Percentiles rank a stretch among this genome's conserved stretches.
Evolutionary conservation across 2,888 invertebrate genomes (phyloP).

Genomic region (Pachydiplax longipennis): DNA sequence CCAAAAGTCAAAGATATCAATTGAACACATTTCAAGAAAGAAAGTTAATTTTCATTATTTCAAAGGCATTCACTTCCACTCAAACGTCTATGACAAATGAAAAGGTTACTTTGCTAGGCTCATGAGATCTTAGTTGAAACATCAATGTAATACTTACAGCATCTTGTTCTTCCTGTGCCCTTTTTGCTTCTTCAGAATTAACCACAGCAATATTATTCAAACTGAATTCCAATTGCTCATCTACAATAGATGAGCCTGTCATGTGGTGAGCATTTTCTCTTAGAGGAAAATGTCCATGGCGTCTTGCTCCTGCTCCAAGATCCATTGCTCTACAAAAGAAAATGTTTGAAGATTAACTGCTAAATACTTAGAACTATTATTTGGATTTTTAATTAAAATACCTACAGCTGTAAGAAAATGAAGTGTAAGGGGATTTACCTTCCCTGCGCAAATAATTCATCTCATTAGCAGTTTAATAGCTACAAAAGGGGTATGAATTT

Average conservation of each 20-base stretch:
- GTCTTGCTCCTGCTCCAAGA: background rate
- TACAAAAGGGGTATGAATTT: too few species aligned
- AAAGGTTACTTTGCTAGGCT: too few species aligned
- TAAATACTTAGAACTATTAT: background rate
- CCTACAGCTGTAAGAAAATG: too few species aligned
- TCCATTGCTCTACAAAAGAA: background rate
- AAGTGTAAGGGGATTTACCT: too few species aligned
- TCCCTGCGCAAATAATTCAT: too few species aligned
- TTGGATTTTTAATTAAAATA: too few species aligned
- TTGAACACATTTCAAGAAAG: too few species aligned
- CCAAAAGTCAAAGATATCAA: too few species aligned
- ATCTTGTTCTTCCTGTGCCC: slow-evolving; percentile 76
- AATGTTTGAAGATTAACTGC: background rate
- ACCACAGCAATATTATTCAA: slow-evolving; percentile 57
- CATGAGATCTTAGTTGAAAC: background rate
- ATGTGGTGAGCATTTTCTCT: slow-evolving; percentile 14
- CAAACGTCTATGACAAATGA: too few species aligned
- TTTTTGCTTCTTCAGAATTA: slow-evolving; percentile 65
- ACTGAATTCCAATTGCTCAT: slow-evolving; percentile 60
- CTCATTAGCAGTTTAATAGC: too few species aligned
- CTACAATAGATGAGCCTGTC: slow-evolving; percentile 46
- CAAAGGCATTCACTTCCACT: too few species aligned
- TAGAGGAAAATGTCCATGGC: background rate
- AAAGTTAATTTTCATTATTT: too few species aligned
- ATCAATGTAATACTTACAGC: slow-evolving; percentile 63